A percentile compares a stretch with the other conserved stretches of the same genome.
Evolutionary conservation across 2,888 invertebrate genomes (phyloP).

Genomic region (Clunio marinus): DNA sequence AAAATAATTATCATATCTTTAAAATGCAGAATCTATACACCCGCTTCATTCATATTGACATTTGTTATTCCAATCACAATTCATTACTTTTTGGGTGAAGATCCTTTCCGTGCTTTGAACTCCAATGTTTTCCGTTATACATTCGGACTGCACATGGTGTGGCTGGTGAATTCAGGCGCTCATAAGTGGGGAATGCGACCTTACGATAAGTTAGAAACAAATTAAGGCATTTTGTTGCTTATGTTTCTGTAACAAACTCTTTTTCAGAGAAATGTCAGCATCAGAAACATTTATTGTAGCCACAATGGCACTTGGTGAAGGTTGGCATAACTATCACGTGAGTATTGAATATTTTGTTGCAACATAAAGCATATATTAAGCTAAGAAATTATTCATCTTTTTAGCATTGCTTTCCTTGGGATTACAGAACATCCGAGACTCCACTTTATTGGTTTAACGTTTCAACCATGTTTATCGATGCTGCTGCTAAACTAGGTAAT

Average conservation of each 20-base stretch:
- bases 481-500: conserved; percentile 62
- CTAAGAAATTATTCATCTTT: no score
- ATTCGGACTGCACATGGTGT: conserved; percentile 75
- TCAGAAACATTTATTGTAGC: background rate
- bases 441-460: conserved; percentile 61
- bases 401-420: conserved; percentile 50
- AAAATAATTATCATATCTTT: no score
- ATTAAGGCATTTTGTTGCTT: no score
- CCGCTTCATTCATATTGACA: conserved; percentile 45
- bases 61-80: conserved; percentile 76
- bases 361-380: no score
- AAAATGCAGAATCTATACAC: conserved; percentile 68
- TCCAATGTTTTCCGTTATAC: conserved; percentile 72
- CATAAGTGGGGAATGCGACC: conserved; percentile 89
- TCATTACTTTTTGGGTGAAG: conserved; percentile 74
- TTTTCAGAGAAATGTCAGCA: conserved; percentile 11
- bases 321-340: conserved; percentile 89
- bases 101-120: conserved; percentile 69
- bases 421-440: conserved; percentile 70
- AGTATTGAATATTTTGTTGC: no score
- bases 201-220: conserved; percentile 70
- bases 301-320: background rate
- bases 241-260: no score
- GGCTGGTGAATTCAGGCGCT: conserved; percentile 91
- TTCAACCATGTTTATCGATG: conserved; percentile 62